Conservation (phyloP, 2,888 invertebrate genomes). For the Electrophaes corylata region DNA sequence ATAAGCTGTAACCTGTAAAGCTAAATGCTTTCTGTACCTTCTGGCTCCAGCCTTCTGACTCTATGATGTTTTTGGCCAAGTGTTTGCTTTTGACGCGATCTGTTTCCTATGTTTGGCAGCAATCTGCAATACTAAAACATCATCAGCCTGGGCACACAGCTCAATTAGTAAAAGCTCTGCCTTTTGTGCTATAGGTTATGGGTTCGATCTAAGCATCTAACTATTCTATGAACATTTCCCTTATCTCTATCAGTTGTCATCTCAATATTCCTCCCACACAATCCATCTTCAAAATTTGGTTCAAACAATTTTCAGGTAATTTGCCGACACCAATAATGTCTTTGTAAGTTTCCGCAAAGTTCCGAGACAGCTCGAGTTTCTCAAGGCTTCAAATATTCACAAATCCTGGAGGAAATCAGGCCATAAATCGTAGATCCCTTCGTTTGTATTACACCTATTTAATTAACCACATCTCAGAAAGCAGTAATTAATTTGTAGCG, state of each 20-base stretch:
- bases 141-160: too few species aligned
- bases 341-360: neutral
- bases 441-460: slow-evolving; percentile 53
- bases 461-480: slow-evolving; percentile 67
- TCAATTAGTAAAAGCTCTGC: too few species aligned
- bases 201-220: too few species aligned
- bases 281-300: neutral
- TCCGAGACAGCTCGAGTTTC: slow-evolving; percentile 17
- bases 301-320: neutral
- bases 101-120: too few species aligned
- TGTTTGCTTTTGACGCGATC: too few species aligned
- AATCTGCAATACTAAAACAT: too few species aligned
- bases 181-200: too few species aligned
- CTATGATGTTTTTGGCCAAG: too few species aligned
- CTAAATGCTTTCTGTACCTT: too few species aligned
- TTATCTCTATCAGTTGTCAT: neutral
- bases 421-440: slow-evolving; percentile 36
- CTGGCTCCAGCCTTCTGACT: too few species aligned
- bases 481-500: slow-evolving; percentile 72
- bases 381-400: slow-evolving; percentile 20
- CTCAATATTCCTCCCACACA: neutral
- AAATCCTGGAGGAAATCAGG: slow-evolving; percentile 37
- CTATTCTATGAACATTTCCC: too few species aligned
- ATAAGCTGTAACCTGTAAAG: too few species aligned
- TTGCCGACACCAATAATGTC: neutral